Conservation (phyloP, 2,888 invertebrate genomes). For the Drosophila maculinotata region DNA sequence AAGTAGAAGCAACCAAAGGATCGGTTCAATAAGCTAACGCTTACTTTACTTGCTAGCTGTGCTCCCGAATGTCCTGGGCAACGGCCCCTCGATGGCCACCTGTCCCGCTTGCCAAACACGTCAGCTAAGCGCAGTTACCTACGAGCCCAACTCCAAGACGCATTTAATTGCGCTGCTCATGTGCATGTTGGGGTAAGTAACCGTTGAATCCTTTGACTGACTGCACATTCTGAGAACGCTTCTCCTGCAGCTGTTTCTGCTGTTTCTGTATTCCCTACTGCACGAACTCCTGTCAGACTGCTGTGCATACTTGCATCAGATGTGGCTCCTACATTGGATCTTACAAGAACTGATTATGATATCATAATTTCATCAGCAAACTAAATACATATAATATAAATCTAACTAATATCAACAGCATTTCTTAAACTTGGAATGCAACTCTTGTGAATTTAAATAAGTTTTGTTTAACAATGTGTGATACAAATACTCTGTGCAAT, state of each 20-base stretch:
- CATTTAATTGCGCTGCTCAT: conserved; percentile 53
- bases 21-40: not conserved
- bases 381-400: too few species aligned
- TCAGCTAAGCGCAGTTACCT: conserved; percentile 30
- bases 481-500: too few species aligned
- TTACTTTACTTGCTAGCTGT: not conserved
- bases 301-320: conserved; percentile 66
- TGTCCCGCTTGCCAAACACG: conserved; percentile 56
- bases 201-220: too few species aligned
- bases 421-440: too few species aligned
- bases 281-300: conserved; percentile 68
- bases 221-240: too few species aligned
- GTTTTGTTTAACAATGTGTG: too few species aligned
- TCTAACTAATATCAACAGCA: too few species aligned
- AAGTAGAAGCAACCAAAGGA: not conserved
- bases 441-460: too few species aligned
- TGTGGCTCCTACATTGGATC: conserved; percentile 73
- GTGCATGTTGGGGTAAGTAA: conserved; percentile 47
- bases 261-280: conserved; percentile 69
- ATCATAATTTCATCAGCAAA: too few species aligned
- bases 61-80: conserved; percentile 1
- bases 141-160: conserved; percentile 47
- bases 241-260: conserved; percentile 40
- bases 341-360: conserved; percentile 39
- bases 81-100: conserved; percentile 14